These are phyloP conservation scores for Agapornis canus DNA, from an alignment of 2,797 vertebrate genomes.

Conservation along the genomic window DNA sequence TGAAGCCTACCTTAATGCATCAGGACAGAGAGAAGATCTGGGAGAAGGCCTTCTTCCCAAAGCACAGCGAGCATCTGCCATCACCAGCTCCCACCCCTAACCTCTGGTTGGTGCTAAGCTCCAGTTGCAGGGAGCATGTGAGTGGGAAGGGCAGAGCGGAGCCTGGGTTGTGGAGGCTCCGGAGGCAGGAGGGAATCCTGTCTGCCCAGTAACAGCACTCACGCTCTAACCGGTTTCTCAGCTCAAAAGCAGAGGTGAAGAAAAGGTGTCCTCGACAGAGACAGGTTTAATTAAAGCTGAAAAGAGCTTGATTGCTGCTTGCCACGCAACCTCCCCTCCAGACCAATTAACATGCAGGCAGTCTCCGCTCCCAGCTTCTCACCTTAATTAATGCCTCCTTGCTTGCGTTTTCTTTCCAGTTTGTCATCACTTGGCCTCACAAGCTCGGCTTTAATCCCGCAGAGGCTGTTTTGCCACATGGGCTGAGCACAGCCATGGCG, in stretches of 20 bases:
- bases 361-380: not conserved
- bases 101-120: not conserved
- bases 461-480: not conserved
- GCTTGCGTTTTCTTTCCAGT: not conserved
- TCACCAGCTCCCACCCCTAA: not conserved
- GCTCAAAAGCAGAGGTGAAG: not conserved
- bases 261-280: not conserved
- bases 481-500: rapidly evolving
- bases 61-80: not conserved
- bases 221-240: not conserved
- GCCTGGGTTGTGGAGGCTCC: not conserved
- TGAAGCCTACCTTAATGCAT: not conserved
- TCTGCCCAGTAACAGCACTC: not conserved
- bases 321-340: not conserved
- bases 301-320: not conserved
- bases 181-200: not conserved
- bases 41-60: not conserved
- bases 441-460: not conserved
- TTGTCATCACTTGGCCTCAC: not conserved
- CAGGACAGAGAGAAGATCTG: not conserved
- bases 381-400: constrained; percentile 27
- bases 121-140: rapidly evolving
- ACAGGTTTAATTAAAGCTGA: constrained; percentile 24
- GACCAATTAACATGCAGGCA: not conserved
- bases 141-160: not conserved